A percentile compares a stretch with the other conserved stretches of the same genome.
Conservation (phyloP, 2,888 invertebrate species). For the Perizoma flavofasciatum region DNA sequence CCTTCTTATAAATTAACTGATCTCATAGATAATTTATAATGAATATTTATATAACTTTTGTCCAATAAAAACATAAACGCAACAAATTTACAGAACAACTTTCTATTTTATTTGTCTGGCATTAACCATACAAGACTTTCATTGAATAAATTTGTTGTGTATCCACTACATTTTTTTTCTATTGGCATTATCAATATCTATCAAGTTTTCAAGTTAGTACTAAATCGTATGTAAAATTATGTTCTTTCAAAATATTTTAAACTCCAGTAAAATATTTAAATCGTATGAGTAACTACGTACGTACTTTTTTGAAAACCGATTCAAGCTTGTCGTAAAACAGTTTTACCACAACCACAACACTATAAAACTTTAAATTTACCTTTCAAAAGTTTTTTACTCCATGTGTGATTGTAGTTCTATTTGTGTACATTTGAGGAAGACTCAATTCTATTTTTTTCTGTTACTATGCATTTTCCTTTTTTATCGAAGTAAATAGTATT, state of each 20-base stretch:
- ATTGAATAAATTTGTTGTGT: constrained; percentile 20
- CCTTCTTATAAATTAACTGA: neutral
- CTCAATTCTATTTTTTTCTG: too few species aligned
- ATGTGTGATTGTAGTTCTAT: too few species aligned
- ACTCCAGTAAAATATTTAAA: too few species aligned
- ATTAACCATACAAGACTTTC: constrained; percentile 5
- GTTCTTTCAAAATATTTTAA: too few species aligned
- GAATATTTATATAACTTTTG: neutral
- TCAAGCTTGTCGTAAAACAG: constrained; percentile 22
- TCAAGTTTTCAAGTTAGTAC: neutral
- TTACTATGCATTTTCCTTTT: too few species aligned
- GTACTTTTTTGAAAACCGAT: too few species aligned
- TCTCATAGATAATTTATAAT: neutral
- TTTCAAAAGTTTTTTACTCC: constrained; percentile 16
- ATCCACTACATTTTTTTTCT: too few species aligned
- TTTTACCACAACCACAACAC: constrained; percentile 47
- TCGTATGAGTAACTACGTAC: too few species aligned
- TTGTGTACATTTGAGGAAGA: too few species aligned
- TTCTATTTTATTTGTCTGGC: constrained; percentile 17
- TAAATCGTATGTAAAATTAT: neutral
- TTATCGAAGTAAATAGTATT: too few species aligned
- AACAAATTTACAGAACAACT: constrained; percentile 11
- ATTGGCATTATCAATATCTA: neutral
- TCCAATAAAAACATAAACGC: neutral
- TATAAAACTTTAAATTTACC: constrained; percentile 47